These are phyloP conservation scores for Bombus consobrinus DNA, from an alignment of 1,140 invertebrate genomes.

Conservation along the genomic window DNA sequence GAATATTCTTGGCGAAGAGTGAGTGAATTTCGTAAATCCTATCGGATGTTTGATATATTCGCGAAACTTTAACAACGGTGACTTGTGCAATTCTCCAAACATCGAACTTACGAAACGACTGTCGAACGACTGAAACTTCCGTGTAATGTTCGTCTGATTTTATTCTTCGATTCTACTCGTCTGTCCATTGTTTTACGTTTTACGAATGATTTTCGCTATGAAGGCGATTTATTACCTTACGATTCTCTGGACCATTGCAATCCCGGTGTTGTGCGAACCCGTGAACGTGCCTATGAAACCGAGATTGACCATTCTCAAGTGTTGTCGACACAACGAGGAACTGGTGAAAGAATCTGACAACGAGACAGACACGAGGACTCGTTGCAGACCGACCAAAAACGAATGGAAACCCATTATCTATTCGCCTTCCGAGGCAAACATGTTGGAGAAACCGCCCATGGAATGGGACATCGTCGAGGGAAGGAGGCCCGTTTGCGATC, in stretches of 20 bases:
- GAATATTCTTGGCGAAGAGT: background rate
- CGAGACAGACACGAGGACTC: slow-evolving; percentile 31
- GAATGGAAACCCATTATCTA: slow-evolving; percentile 83
- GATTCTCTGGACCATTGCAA: background rate
- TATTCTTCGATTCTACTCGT: background rate
- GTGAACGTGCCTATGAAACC: slow-evolving; percentile 23
- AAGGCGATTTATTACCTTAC: background rate
- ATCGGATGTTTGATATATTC: background rate
- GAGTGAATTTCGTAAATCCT: too few species aligned
- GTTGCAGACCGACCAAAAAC: slow-evolving; percentile 64
- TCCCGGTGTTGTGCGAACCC: slow-evolving; percentile 8
- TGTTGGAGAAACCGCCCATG: slow-evolving; percentile 76
- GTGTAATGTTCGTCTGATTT: slow-evolving; percentile 16
- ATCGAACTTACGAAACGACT: background rate
- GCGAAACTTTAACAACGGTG: background rate
- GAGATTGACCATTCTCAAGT: slow-evolving; percentile 80
- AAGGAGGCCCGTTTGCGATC: slow-evolving; percentile 77
- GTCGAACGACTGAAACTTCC: background rate
- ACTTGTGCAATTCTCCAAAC: background rate
- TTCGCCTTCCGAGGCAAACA: slow-evolving; percentile 74
- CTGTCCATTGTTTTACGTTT: background rate
- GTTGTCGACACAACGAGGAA: slow-evolving; percentile 81
- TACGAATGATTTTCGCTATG: background rate
- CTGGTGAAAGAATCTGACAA: slow-evolving; percentile 64
- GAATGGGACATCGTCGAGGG: slow-evolving; percentile 81